Percentiles rank a stretch among this genome's conserved stretches.
Evolutionary conservation across 1,140 invertebrate genomes (phyloP).

Genomic region (Helicoverpa zea): DNA sequence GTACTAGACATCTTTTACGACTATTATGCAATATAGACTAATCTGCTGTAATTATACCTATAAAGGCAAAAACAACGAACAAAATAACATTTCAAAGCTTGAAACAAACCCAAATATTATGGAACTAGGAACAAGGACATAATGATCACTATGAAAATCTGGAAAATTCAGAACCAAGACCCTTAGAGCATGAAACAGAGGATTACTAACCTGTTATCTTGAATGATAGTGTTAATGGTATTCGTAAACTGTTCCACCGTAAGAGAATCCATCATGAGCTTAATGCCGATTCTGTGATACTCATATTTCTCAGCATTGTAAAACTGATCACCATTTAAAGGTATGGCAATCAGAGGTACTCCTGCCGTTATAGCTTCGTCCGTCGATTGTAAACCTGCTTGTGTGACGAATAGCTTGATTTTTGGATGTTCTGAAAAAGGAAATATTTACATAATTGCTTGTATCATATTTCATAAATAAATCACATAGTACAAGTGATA

Average conservation of each 20-base stretch:
- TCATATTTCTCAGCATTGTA: constrained; percentile 70
- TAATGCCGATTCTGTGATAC: constrained; percentile 62
- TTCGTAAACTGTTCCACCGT: constrained; percentile 59
- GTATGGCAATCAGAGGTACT: constrained; percentile 60
- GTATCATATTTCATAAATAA: neutral
- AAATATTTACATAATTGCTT: neutral
- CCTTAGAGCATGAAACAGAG: too few species aligned
- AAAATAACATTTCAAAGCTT: too few species aligned
- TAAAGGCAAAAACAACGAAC: too few species aligned
- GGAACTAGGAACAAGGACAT: too few species aligned
- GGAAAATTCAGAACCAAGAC: too few species aligned
- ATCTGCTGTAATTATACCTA: too few species aligned
- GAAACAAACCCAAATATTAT: too few species aligned
- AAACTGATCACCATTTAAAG: constrained; percentile 75
- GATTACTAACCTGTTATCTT: constrained; percentile 57
- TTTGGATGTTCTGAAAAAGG: constrained; percentile 76
- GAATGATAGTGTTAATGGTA: constrained; percentile 57
- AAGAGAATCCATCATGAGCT: constrained; percentile 57
- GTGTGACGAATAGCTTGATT: constrained; percentile 22
- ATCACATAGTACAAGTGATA: neutral
- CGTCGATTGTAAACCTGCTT: constrained; percentile 25
- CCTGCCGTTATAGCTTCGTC: constrained; percentile 85
- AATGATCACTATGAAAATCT: too few species aligned
- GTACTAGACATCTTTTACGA: too few species aligned
- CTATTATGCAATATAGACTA: too few species aligned